These are phyloP conservation scores for Goniozus legneri DNA, from an alignment of 1,140 invertebrate genomes.

Conservation along the genomic window DNA sequence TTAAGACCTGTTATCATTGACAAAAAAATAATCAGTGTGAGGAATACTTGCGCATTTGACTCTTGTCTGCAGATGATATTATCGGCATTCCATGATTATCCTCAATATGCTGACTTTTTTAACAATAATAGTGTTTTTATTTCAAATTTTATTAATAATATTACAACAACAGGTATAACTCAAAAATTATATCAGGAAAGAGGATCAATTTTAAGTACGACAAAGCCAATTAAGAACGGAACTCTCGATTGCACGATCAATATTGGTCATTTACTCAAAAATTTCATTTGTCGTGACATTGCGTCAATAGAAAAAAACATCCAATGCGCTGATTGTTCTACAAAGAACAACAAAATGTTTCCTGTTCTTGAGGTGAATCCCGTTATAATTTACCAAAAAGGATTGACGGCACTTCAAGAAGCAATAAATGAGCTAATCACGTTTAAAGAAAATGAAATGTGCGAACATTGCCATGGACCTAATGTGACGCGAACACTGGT, in stretches of 20 bases:
- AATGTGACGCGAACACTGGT: background rate
- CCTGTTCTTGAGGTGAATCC: background rate
- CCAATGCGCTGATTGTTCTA: background rate
- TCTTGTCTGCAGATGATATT: slow-evolving; percentile 4
- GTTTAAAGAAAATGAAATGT: background rate
- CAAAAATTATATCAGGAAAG: slow-evolving; percentile 11
- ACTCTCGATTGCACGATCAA: background rate
- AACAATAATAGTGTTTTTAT: background rate
- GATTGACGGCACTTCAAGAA: background rate
- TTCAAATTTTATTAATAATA: slow-evolving; percentile 4
- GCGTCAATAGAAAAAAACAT: background rate
- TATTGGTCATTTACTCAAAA: background rate
- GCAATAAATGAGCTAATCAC: background rate
- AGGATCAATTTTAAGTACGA: slow-evolving; percentile 6
- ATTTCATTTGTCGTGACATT: background rate
- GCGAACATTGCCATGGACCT: background rate
- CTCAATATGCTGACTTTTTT: slow-evolving; percentile 5
- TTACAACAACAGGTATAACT: background rate
- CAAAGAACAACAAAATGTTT: background rate
- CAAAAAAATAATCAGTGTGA: background rate
- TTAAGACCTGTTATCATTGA: slow-evolving; percentile 7
- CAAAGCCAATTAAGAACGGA: background rate
- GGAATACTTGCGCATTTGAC: slow-evolving; percentile 17
- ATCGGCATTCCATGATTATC: slow-evolving; percentile 6
- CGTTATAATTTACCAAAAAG: background rate